Base-by-base conservation (phyloP, 2,888 invertebrate species). In the Xiphydria camelus region DNA sequence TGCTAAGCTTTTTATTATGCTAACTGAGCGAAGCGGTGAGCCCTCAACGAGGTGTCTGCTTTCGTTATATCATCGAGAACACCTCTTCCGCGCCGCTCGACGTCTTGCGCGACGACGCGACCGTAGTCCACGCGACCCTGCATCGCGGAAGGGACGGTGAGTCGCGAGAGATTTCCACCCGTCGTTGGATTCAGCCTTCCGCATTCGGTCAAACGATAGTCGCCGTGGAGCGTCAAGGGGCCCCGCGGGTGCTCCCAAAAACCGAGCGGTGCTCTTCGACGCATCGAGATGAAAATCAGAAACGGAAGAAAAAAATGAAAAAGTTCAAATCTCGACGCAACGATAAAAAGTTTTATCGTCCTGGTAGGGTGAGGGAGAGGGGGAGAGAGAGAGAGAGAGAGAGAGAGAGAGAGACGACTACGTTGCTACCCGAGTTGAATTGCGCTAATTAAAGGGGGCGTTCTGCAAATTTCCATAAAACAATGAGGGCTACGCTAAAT, bases 1-100 rank as follows among this genome's bases (percentile, higher is more conserved):
- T 59, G 57, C 58, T 59, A 54, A 62, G 63, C 62, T 62, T 62
- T 62, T 62, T 63, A 59, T 62, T 61, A 62, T 53, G 53, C 53
- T 50, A 31, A 54, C 14, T 29, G 29, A 29, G 14, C 15, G 29
- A 14, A 7, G 29, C 12, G 12, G 29, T 29, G 14, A 29, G 12
- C 15, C 12, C 29, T 14, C 29, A 7, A 29, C 12, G 4, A 29
- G 12, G 14, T 29, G 29, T 29, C 29, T 29, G 15, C 29, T 15
- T 29, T 29, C 29, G 29, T 29, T 29, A 29, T 29, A 29, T 29
- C 14, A 15, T 3, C 12, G 15, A 29, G 26, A 10, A 26, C 26
- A 10, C 12, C 29, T 14, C 29, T 29, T 29, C 5, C 12, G 29
- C 6, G 15, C 12, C 29, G n/a, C n/a, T n/a, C n/a, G n/a, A n/a